Evolutionary conservation across 1,140 invertebrate species (phyloP), one percentile per base, ranked within the genome.

Genomic region (Bombus confusus): DNA sequence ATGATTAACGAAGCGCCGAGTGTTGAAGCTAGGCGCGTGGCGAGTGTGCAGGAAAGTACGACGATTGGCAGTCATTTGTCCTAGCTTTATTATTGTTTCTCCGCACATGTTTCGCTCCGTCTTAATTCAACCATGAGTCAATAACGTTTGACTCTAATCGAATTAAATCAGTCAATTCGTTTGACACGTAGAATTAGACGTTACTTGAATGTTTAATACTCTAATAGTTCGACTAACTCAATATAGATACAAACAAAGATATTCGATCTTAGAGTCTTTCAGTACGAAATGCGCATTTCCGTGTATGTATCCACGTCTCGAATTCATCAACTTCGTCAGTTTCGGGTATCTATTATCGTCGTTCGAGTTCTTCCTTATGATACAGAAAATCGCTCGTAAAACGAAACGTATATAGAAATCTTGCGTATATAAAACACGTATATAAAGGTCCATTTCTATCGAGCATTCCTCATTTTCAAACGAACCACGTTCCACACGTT

Each of bases 61-160:
- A 83, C 34, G 73, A 78, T 79, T 83, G 82, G 37, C 64, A 83
- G 68, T 59, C 47, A 79, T 64, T 77, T 83, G 62, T 43, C 10
- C 62, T 66, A 77, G 34, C 34, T 77, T 37, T 15, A 18, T 79
- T 15, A 47, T 79, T 39, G 43, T 31, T 43, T 78, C 64, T 25
- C 66, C 31, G 75, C 82, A 66, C 62, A 68, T 73, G 62, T 68
- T 83, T 6, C 43, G n/a, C 43, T 39, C 9, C 37, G 39, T 47
- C 39, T 84, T 78, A 34, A 77, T 57, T 52, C 37, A 74, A 4
- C 6, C 34, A 37, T 81, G 39, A 18, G 25, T 13, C 43, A 69
- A 57, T 31, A 77, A 77, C 74, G 47, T 59, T 78, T 77, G 13
- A 79, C 62, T 84, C 52, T 41, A 79, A 84, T 84, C 76, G 74